Evolutionary conservation across 64 coral and sea anemone species (phyloP).

Genomic region (Montipora efflorescens): DNA sequence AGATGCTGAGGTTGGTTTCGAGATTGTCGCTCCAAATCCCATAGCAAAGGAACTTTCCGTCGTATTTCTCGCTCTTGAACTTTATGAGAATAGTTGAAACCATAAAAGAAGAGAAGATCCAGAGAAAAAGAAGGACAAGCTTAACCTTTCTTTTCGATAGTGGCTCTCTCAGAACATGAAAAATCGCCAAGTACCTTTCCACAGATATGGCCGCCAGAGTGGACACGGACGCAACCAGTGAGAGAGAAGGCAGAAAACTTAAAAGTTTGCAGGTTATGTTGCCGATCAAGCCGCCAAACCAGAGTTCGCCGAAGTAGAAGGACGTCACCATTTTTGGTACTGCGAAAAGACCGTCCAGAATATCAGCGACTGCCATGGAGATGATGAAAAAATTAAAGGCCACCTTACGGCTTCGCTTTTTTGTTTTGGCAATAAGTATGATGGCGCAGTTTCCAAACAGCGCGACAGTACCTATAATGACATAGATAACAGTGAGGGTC

Average conservation of each 20-base stretch:
- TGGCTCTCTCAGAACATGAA: not conserved
- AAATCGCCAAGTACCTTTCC: not conserved
- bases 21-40: not conserved
- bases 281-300: slow-evolving; percentile 33
- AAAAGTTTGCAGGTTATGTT: not conserved
- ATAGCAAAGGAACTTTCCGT: not conserved
- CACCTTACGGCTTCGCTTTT: not conserved
- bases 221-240: not conserved
- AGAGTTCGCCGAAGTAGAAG: not conserved
- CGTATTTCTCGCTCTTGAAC: not conserved
- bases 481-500: slow-evolving; percentile 57
- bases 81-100: slow-evolving; percentile 37
- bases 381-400: not conserved
- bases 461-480: slow-evolving; percentile 42
- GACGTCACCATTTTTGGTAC: not conserved
- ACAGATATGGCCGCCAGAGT: not conserved
- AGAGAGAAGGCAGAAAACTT: not conserved
- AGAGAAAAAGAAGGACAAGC: slow-evolving; percentile 31
- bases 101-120: slow-evolving; percentile 43
- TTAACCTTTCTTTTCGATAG: slow-evolving; percentile 61
- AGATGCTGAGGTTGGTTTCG: not conserved
- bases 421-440: slow-evolving; percentile 45
- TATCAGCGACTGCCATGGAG: not conserved
- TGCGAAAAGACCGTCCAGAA: not conserved
- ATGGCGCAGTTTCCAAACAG: slow-evolving; percentile 61